phyloP scores from a whole-genome alignment of 2,888 invertebrate species.

The Morpho achilles region DNA sequence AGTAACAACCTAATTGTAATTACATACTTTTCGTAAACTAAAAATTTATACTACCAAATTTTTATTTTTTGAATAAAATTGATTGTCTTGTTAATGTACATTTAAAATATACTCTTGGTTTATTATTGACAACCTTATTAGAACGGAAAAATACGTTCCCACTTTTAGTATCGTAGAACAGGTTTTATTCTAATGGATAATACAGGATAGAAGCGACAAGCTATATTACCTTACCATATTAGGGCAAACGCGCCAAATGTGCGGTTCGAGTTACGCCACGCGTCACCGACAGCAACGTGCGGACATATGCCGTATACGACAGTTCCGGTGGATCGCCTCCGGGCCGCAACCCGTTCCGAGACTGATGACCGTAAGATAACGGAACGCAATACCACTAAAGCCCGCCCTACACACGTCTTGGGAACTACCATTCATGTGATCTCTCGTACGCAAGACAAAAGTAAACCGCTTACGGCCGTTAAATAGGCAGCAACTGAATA shows the following conservation, averaged over 20 bases:
- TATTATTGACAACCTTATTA: slow-evolving; percentile 4
- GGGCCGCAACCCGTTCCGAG: slow-evolving; percentile 58
- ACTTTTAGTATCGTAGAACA: slow-evolving; percentile 5
- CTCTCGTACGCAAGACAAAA: slow-evolving; percentile 25
- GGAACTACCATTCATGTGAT: slow-evolving; percentile 35
- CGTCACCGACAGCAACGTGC: slow-evolving; percentile 31
- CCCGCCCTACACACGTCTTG: slow-evolving; percentile 41
- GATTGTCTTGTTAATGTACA: too few species aligned
- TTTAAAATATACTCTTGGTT: not conserved
- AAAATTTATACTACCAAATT: too few species aligned
- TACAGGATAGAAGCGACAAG: slow-evolving; percentile 27
- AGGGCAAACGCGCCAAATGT: slow-evolving; percentile 25
- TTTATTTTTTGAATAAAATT: too few species aligned
- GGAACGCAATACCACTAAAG: slow-evolving; percentile 55
- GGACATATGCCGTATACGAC: slow-evolving; percentile 53
- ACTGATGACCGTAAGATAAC: slow-evolving; percentile 74
- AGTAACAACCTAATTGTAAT: too few species aligned
- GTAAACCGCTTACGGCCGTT: slow-evolving; percentile 44
- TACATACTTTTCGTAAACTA: too few species aligned
- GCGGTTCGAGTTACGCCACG: slow-evolving; percentile 33
- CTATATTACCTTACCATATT: slow-evolving; percentile 24
- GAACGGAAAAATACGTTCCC: slow-evolving; percentile 12
- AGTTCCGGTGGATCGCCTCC: slow-evolving; percentile 66
- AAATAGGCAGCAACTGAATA: slow-evolving; percentile 35
- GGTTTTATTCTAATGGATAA: slow-evolving; percentile 20